Evolutionary conservation across 1,140 invertebrate genomes (phyloP), one percentile per base, ranked within the genome.

Genomic region (Drosophila grimshawi): DNA sequence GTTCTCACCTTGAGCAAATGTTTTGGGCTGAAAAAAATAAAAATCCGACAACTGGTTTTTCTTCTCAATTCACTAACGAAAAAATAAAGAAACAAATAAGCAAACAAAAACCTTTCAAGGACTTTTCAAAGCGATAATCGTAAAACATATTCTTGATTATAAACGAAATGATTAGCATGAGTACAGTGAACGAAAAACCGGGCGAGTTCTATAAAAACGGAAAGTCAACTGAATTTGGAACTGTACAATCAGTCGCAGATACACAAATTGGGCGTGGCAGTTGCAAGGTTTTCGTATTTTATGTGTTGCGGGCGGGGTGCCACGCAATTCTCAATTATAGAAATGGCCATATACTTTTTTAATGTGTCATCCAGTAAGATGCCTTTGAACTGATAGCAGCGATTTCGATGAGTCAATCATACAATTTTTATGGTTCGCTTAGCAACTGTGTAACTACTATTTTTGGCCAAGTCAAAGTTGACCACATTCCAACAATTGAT

Each of bases 61-160:
- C 49, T n/a, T 6, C 53, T 39, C 33, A 56, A 43, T 49, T 53
- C 27, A 32, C 11, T 19, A 19, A 49, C 32, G n/a, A 51, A 39
- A 61, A n/a, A 46, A 55, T 55, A 30, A 39, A 32, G 2, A 51
- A 51, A n/a, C 0, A 8, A 32, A 51, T 3, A 29, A 39, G 27
- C 7, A 55, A 55, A 39, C 10, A 27, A 37, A 67, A 63, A 78
- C 49, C 29, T 43, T 61, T 80, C 78, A 80, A 80, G 78, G 77
- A 80, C 71, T 41, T 57, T 52, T 39, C 4, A 46, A 49, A 30
- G 62, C 62, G 62, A 59, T 72, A 71, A 59, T 53, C 45, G 52
- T 59, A 59, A 33, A 33, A 51, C 62, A 55, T 10, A 55, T 78
- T 64, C 57, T 48, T 60, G 64, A 37, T 67, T 64, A 62, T 19